phyloP scores from a whole-genome alignment of 2,888 invertebrate genomes.

The Polymixis lichenea region DNA sequence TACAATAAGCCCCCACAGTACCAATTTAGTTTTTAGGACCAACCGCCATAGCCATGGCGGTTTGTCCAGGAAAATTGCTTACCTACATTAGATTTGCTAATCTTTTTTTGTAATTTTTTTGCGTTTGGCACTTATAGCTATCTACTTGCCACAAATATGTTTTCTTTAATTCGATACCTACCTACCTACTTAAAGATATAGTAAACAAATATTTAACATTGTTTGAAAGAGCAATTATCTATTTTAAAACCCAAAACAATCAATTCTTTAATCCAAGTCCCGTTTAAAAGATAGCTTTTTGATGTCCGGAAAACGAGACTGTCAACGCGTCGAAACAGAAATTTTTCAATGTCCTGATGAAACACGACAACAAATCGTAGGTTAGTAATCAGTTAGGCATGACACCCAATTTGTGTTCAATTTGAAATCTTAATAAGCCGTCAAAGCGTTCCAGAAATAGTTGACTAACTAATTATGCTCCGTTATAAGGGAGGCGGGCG shows the following conservation, averaged over 20 bases:
- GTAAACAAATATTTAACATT: neutral
- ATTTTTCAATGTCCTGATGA: constrained; percentile 81
- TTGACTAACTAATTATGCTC: constrained; percentile 86
- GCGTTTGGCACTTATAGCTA: neutral
- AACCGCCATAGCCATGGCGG: too few relatives aligned
- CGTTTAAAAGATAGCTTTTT: constrained; percentile 83
- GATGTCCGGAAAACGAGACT: constrained; percentile 87
- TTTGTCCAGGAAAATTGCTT: neutral
- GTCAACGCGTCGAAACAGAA: constrained; percentile 80
- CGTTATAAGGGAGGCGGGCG: constrained; percentile 81
- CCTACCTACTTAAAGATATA: neutral
- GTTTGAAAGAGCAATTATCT: constrained; percentile 34
- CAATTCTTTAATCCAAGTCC: constrained; percentile 54
- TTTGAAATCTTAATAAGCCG: constrained; percentile 90
- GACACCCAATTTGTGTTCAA: constrained; percentile 90
- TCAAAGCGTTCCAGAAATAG: constrained; percentile 89
- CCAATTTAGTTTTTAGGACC: too few relatives aligned
- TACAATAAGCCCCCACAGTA: too few relatives aligned
- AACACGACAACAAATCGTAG: constrained; percentile 73
- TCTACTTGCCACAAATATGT: neutral
- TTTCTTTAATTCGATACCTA: neutral
- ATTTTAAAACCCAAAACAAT: constrained; percentile 46
- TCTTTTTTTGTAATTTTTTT: too few relatives aligned
- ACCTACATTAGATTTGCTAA: neutral
- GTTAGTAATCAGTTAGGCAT: constrained; percentile 86